Percentiles rank a stretch among this genome's conserved stretches.
These are phyloP conservation scores for Dallia pectoralis DNA, from an alignment of 2,797 vertebrate species.

Conservation along the genomic window DNA sequence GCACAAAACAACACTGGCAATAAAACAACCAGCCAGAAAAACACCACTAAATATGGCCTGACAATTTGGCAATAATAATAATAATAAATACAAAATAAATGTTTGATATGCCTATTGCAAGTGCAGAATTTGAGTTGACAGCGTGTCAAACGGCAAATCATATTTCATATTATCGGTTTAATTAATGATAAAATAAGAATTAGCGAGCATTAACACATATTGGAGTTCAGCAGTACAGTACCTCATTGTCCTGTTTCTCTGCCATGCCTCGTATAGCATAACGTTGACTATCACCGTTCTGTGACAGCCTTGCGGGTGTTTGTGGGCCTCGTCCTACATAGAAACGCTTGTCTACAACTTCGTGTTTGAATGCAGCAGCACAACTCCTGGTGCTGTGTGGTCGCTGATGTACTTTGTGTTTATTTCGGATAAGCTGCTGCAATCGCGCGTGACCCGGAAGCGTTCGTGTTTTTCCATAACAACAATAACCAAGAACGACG, in stretches of 20 bases:
- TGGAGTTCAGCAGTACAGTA: slow-evolving; percentile 29
- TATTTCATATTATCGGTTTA: neutral
- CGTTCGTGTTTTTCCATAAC: neutral
- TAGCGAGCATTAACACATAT: neutral
- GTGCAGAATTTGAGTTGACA: neutral
- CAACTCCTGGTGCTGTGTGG: neutral
- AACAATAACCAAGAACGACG: neutral
- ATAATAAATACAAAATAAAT: neutral
- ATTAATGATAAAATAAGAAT: no score
- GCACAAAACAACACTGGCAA: neutral
- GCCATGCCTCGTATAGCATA: slow-evolving; percentile 70
- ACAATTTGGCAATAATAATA: neutral
- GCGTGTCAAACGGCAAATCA: neutral
- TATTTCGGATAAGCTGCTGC: slow-evolving; percentile 15
- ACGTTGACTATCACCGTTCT: slow-evolving; percentile 31
- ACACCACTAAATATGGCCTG: neutral
- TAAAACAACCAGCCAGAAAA: neutral
- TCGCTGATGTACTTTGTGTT: slow-evolving; percentile 17
- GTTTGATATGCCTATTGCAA: neutral
- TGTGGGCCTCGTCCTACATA: slow-evolving; percentile 15
- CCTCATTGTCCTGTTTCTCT: slow-evolving; percentile 76
- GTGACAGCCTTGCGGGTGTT: slow-evolving; percentile 20
- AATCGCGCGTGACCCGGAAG: slow-evolving; percentile 40
- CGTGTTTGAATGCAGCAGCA: slow-evolving; percentile 7
- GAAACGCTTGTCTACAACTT: slow-evolving; percentile 24